Evolutionary conservation across 2,797 vertebrate species (phyloP).

Genomic region (Gambelia wislizenii): DNA sequence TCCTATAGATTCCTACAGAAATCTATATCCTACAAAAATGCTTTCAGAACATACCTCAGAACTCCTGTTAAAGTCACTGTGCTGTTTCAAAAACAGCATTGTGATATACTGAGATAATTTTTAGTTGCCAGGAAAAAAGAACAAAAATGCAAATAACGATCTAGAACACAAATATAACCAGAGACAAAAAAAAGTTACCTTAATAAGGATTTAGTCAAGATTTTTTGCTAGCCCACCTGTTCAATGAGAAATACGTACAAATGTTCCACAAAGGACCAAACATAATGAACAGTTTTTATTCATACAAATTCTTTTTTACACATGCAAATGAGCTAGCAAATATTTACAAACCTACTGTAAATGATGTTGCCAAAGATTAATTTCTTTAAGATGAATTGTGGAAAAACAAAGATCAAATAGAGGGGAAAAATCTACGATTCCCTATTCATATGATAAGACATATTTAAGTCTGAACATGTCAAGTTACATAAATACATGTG

Average conservation of each 20-base stretch:
- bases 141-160: neutral
- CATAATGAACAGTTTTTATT: neutral
- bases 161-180: neutral
- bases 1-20: no score
- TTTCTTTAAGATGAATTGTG: neutral
- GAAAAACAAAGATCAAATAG: neutral
- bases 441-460: neutral
- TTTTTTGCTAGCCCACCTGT: neutral
- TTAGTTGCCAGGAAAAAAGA: neutral
- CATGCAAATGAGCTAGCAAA: neutral
- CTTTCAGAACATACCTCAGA: neutral
- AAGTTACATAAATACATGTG: neutral
- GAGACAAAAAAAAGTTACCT: neutral
- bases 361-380: neutral
- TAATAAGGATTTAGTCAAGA: neutral
- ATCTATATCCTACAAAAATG: neutral
- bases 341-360: neutral
- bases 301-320: neutral
- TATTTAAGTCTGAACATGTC: neutral
- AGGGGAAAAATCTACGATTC: neutral
- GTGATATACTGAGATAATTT: neutral
- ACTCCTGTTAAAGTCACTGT: neutral
- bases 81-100: neutral
- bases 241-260: neutral
- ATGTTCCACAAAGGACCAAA: neutral